phyloP scores from a whole-genome alignment of 2,113 vertebrate species.

The Dissostichus mawsoni region DNA sequence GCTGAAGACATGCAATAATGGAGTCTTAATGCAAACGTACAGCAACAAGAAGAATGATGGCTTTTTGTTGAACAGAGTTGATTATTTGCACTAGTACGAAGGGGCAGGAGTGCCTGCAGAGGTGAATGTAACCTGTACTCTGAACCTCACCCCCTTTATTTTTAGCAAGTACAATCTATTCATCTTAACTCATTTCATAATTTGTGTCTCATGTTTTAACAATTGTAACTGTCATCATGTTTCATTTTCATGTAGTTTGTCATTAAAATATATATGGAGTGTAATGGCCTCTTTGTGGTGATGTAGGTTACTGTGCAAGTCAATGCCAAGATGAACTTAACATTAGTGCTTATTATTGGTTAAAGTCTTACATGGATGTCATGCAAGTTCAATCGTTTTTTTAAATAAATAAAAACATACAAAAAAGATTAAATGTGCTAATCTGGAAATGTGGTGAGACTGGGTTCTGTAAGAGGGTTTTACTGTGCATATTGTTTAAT shows the following conservation, averaged over 20 bases:
- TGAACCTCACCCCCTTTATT: neutral
- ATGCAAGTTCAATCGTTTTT: too few species aligned
- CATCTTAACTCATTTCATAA: slow-evolving; percentile 24
- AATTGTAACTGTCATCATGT: slow-evolving; percentile 36
- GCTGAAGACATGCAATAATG: slow-evolving; percentile 65
- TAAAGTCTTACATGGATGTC: too few species aligned
- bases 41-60: neutral
- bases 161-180: slow-evolving; percentile 71
- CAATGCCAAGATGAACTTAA: neutral
- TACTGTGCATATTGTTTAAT: too few species aligned
- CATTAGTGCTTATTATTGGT: neutral
- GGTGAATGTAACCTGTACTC: slow-evolving; percentile 67
- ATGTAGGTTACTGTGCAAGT: neutral
- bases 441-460: too few species aligned
- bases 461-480: too few species aligned
- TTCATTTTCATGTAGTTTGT: slow-evolving; percentile 42
- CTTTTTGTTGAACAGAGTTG: slow-evolving; percentile 30
- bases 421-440: too few species aligned
- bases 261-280: slow-evolving; percentile 63
- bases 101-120: slow-evolving; percentile 43
- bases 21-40: slow-evolving; percentile 66
- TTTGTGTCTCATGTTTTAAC: slow-evolving; percentile 41
- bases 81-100: slow-evolving; percentile 70
- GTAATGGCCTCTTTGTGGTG: neutral
- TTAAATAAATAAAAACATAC: too few species aligned